phyloP scores from a whole-genome alignment of 2,888 invertebrate genomes.

The Hemistola chrysoprasaria region DNA sequence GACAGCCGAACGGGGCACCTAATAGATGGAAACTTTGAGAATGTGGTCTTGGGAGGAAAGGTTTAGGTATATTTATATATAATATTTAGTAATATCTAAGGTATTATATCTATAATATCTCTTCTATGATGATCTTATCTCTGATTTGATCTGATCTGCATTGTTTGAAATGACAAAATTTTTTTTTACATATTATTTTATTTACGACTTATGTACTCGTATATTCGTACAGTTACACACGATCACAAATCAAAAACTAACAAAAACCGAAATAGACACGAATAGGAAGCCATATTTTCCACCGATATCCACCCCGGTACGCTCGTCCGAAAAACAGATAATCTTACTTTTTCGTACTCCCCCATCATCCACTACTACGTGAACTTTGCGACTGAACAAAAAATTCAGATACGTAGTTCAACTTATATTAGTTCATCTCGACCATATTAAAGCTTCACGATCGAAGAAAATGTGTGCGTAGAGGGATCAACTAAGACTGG shows the following conservation, averaged over 20 bases:
- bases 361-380: constrained; percentile 40
- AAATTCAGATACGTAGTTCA: constrained; percentile 4
- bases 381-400: constrained; percentile 15
- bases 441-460: constrained; percentile 30
- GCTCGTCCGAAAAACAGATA: constrained; percentile 77
- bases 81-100: too few relatives aligned
- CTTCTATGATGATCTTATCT: too few relatives aligned
- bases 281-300: constrained; percentile 81
- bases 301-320: constrained; percentile 71
- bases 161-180: too few relatives aligned
- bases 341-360: constrained; percentile 79
- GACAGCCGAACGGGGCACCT: constrained; percentile 50
- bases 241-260: constrained; percentile 18
- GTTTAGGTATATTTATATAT: too few relatives aligned
- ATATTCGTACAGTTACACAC: neutral
- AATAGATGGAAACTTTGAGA: constrained; percentile 9
- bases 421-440: constrained; percentile 24
- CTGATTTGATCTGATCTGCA: too few relatives aligned
- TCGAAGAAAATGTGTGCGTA: neutral
- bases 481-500: constrained; percentile 41
- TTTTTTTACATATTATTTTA: too few relatives aligned
- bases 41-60: constrained; percentile 6
- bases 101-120: too few relatives aligned
- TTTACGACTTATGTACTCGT: too few relatives aligned
- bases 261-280: constrained; percentile 56